These are phyloP conservation scores for Microctonus aethiopoides DNA, from an alignment of 2,888 invertebrate genomes.

Conservation along the genomic window DNA sequence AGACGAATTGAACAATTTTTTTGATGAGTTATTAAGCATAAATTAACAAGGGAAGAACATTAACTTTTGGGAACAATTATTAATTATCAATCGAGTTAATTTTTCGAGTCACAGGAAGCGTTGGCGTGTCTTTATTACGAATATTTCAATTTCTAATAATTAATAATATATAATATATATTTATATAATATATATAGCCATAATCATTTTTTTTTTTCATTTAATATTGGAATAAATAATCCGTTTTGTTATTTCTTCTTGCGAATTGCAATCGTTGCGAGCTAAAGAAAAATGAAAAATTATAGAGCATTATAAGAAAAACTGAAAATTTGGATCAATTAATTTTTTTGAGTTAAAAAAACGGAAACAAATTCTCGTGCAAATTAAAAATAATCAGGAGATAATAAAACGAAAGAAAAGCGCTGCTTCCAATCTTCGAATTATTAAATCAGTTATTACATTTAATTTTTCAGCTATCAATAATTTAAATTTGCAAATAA, in stretches of 20 bases:
- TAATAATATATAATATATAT: constrained; percentile 63
- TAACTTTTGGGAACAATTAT: not conserved
- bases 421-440: not conserved
- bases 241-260: constrained; percentile 1
- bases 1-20: not conserved
- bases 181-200: constrained; percentile 58
- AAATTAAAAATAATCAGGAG: too few relatives aligned
- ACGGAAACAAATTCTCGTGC: too few relatives aligned
- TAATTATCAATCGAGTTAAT: constrained; percentile 13
- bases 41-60: not conserved
- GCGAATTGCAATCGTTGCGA: not conserved
- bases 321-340: not conserved
- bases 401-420: not conserved
- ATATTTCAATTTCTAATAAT: constrained; percentile 65
- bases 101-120: constrained; percentile 52
- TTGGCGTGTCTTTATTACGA: constrained; percentile 66
- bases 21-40: not conserved
- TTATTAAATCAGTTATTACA: not conserved
- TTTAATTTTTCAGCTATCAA: not conserved
- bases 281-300: constrained; percentile 6
- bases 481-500: constrained; percentile 34
- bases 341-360: not conserved
- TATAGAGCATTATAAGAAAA: not conserved
- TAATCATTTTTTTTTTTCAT: constrained; percentile 61
- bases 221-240: constrained; percentile 26